A percentile compares a stretch with the other conserved stretches of the same genome.
Conservation (phyloP, 2,113 vertebrate species). For the Phylloscopus trochilus region DNA sequence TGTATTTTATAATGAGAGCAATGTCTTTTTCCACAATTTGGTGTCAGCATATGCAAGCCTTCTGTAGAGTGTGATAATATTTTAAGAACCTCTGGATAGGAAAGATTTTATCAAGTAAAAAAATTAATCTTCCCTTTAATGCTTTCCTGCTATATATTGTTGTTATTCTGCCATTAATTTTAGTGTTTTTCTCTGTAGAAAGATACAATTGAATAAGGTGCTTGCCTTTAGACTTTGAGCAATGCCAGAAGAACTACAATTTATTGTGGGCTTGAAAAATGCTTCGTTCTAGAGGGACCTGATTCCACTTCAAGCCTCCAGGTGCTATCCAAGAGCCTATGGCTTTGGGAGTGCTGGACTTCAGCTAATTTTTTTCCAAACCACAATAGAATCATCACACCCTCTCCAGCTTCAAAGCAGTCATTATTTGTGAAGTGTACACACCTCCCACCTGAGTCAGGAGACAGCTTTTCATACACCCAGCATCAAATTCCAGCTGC, state of each 20-base stretch:
- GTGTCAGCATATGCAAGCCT: constrained; percentile 35
- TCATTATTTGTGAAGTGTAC: not conserved
- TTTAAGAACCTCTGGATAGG: not conserved
- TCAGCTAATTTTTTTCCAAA: not conserved
- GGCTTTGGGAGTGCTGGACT: not conserved
- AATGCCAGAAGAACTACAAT: not conserved
- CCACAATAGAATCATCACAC: accelerated
- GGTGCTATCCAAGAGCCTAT: not conserved
- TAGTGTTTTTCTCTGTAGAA: constrained; percentile 2
- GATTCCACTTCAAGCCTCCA: not conserved
- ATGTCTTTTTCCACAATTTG: constrained; percentile 55
- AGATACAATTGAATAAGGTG: not conserved
- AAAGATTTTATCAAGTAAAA: constrained; percentile 3
- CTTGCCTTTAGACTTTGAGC: not conserved
- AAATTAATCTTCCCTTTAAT: not conserved
- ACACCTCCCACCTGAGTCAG: not conserved
- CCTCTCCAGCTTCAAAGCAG: not conserved
- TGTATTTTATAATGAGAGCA: constrained; percentile 52
- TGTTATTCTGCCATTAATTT: not conserved
- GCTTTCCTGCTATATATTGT: not conserved
- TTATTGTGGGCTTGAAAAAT: not conserved
- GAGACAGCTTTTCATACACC: not conserved
- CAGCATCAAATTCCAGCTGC: not conserved
- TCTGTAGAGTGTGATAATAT: constrained; percentile 26
- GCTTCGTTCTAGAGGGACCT: not conserved